Conservation (phyloP, 2,113 vertebrate species). For the Mola mola region DNA sequence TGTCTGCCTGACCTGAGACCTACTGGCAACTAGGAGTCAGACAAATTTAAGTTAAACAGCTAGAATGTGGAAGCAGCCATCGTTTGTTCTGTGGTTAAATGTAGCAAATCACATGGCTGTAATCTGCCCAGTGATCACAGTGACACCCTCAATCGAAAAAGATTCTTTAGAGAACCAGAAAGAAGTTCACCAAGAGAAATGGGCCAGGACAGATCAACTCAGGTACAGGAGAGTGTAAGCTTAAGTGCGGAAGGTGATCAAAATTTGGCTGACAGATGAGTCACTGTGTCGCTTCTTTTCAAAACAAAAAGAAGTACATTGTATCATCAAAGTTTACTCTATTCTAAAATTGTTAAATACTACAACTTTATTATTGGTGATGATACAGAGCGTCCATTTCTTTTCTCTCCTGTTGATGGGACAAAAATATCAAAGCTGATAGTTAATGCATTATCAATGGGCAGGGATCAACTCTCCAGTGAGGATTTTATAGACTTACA, state of each 20-base stretch:
- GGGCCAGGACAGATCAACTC: too few relatives aligned
- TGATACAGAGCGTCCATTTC: background rate
- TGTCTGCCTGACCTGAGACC: conserved; percentile 67
- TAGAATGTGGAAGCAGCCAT: background rate
- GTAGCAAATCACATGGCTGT: background rate
- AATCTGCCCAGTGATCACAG: background rate
- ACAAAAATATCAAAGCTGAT: background rate
- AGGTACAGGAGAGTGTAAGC: background rate
- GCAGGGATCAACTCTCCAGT: conserved; percentile 2
- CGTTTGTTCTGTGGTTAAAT: too few relatives aligned
- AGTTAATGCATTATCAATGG: too few relatives aligned
- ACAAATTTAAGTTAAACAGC: conserved; percentile 17
- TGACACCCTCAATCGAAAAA: background rate
- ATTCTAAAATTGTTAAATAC: too few relatives aligned
- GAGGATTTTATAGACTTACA: background rate
- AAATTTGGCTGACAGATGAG: background rate
- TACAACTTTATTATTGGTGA: background rate
- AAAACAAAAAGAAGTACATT: background rate
- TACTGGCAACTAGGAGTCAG: conserved; percentile 58
- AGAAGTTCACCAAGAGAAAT: conserved; percentile 2
- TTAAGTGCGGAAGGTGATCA: background rate
- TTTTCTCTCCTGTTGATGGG: background rate
- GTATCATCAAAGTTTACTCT: too few relatives aligned
- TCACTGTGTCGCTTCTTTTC: too few relatives aligned
- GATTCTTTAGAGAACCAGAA: background rate